Evolutionary conservation across 2,113 vertebrate genomes (phyloP).

Genomic region (Oncorhynchus nerka): DNA sequence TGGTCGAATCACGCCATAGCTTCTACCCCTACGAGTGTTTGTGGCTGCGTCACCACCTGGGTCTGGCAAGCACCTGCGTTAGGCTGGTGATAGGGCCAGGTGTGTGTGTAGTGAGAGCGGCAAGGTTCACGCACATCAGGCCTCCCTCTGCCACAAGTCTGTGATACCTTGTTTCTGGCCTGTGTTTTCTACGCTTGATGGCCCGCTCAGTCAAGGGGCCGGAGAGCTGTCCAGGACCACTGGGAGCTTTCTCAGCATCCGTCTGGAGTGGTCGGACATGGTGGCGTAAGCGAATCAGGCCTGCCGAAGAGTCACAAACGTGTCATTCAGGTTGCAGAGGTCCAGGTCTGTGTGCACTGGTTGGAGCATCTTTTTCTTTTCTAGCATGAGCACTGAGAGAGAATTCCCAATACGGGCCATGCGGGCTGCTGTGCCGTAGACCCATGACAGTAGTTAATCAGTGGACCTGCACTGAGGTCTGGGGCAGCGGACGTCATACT

Average conservation of each 20-base stretch:
- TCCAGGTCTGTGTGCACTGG: neutral
- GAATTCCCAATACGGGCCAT: neutral
- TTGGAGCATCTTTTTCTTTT: neutral
- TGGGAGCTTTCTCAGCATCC: neutral
- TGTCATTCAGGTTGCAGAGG: neutral
- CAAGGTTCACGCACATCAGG: no score
- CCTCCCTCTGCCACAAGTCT: no score
- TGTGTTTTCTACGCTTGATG: no score
- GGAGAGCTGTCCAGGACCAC: no score
- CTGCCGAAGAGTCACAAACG: neutral
- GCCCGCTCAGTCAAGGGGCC: no score
- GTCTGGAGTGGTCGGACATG: neutral
- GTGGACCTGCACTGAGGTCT: neutral
- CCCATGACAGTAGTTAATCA: neutral
- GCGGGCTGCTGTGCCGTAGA: neutral
- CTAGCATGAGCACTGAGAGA: neutral
- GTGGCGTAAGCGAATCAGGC: neutral
- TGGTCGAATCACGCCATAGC: no score
- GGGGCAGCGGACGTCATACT: neutral
- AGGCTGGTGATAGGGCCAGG: no score
- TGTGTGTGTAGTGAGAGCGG: no score
- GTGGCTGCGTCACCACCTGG: no score
- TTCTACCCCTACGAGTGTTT: no score
- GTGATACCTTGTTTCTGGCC: no score
- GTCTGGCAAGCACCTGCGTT: no score